These are phyloP conservation scores for Charaxes varanes DNA, from an alignment of 1,140 invertebrate species.

Conservation along the genomic window DNA sequence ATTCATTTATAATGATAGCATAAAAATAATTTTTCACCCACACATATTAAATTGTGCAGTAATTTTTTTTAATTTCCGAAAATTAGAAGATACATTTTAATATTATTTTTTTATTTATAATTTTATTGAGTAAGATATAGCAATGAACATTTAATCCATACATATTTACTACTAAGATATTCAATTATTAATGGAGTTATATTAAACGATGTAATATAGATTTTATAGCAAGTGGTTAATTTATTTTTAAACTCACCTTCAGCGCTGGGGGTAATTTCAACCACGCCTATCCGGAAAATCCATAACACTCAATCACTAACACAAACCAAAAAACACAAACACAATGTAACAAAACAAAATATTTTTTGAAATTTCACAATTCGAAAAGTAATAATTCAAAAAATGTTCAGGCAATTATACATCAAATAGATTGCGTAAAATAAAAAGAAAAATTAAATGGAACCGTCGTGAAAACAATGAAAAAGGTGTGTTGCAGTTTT, in stretches of 20 bases:
- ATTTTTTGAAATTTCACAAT: neutral
- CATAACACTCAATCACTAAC: slow-evolving; percentile 19
- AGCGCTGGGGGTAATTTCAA: slow-evolving; percentile 31
- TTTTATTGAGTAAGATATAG: too few relatives aligned
- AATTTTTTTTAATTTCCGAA: too few relatives aligned
- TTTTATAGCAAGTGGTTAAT: neutral
- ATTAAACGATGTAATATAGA: too few relatives aligned
- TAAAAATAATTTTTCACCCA: too few relatives aligned
- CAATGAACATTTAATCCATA: too few relatives aligned
- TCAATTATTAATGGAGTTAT: too few relatives aligned
- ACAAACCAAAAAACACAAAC: slow-evolving; percentile 4
- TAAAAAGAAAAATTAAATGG: neutral
- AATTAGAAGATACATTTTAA: too few relatives aligned
- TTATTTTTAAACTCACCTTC: slow-evolving; percentile 32
- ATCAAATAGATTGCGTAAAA: neutral
- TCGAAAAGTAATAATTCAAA: neutral
- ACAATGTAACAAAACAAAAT: slow-evolving; percentile 5
- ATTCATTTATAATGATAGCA: too few relatives aligned
- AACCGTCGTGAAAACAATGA: slow-evolving; percentile 9
- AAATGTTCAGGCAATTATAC: neutral
- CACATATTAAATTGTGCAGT: too few relatives aligned
- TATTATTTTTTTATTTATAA: too few relatives aligned
- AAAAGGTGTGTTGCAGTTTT: slow-evolving; percentile 18
- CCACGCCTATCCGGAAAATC: slow-evolving; percentile 28
- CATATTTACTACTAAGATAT: too few relatives aligned